Evolutionary conservation across 1,140 invertebrate species (phyloP), one percentile per base, ranked within the genome.

Genomic region (Drosophila leontia): DNA sequence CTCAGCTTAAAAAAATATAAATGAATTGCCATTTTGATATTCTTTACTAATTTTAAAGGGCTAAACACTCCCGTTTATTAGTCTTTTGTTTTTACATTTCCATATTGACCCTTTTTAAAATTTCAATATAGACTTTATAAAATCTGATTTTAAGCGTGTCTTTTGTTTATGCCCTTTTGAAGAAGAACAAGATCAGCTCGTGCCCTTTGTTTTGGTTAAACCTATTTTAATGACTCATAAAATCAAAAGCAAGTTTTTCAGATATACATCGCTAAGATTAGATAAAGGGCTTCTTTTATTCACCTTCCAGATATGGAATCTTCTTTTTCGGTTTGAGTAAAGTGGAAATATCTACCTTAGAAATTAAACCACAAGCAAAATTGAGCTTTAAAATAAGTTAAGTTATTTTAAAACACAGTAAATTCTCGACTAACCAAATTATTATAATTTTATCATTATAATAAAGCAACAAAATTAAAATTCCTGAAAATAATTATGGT

Each of bases 181-280:
- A n/a, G 29, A 41, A 75, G 37, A 44, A 41, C 23, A 74, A 74
- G 34, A 60, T 19, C 56, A 59, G 63, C 51, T 45, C 67, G 45
- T 65, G 67, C 23, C 44, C 67, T 45, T 61, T 81, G 59, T 65
- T 65, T 77, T 47, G 58, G 29, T 37, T 45, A 44, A 26, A 64
- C 32, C 29, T 23, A 9, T 58, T 77, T 78, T 59, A 72, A 60
- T 32, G 29, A 39, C 35, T 58, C 47, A 48, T 60, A 15, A 72
- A 82, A 60, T 56, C 17, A 23, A 12, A 56, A 82, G 78, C 80
- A 29, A 47, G 80, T 82, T 82, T 78, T 7, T 29, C 1, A 53
- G 42, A 34, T 48, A 29, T 29, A 26, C 19, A 47, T 55, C 4
- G 23, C 7, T 23, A 9, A 62, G 35, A 57, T 51, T 6, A 47